These are phyloP conservation scores for Diplodus sargus DNA, from an alignment of 2,797 vertebrate genomes.

Conservation along the genomic window DNA sequence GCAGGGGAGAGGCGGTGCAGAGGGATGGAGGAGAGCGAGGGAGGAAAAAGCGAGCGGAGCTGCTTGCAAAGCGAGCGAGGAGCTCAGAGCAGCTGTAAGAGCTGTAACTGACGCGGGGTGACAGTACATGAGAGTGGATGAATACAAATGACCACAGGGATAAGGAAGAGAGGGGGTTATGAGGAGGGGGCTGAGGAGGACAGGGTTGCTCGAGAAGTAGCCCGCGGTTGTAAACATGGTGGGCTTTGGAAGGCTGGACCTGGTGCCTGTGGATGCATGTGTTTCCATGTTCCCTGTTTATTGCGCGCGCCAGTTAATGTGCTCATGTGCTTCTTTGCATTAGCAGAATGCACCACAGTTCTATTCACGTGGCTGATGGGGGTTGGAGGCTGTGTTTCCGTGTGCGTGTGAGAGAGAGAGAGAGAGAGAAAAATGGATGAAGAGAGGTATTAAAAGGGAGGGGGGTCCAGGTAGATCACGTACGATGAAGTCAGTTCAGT, in stretches of 20 bases:
- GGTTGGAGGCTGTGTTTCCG: background rate
- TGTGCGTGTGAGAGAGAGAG: too few species aligned
- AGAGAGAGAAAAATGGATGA: too few species aligned
- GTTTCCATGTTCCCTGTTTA: background rate
- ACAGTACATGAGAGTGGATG: constrained; percentile 79
- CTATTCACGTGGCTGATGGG: background rate
- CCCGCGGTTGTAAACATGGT: constrained; percentile 45
- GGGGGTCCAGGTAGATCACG: constrained; percentile 13
- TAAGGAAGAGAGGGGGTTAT: constrained; percentile 41
- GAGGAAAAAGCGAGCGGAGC: constrained; percentile 41
- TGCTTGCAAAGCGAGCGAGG: constrained; percentile 63
- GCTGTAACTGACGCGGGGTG: constrained; percentile 65
- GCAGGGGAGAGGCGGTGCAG: constrained; percentile 27
- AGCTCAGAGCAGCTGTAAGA: constrained; percentile 51
- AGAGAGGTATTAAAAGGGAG: background rate
- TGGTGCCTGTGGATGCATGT: background rate
- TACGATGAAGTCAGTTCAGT: constrained; percentile 6
- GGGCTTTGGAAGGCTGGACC: constrained; percentile 23
- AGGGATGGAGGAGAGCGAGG: constrained; percentile 39
- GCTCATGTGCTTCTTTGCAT: background rate
- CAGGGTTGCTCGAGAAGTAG: constrained; percentile 57
- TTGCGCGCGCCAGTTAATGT: background rate
- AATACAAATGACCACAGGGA: constrained; percentile 79
- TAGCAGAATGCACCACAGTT: background rate
- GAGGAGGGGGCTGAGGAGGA: constrained; percentile 23